These are phyloP conservation scores for Drosophila aff. DNA, from an alignment of 1,140 invertebrate genomes.

Conservation along the genomic window DNA sequence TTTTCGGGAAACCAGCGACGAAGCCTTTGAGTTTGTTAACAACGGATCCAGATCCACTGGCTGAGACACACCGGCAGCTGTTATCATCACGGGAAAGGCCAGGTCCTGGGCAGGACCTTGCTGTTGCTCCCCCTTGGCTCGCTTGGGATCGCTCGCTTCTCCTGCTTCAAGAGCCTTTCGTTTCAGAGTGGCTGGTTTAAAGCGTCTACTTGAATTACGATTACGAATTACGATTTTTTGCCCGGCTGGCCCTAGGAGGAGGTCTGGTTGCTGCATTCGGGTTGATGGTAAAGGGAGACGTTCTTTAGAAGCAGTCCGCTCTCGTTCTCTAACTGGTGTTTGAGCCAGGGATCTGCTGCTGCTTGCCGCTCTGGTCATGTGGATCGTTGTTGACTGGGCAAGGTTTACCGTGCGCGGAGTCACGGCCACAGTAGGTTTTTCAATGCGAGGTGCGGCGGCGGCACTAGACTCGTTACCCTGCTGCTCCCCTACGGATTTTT, in stretches of 20 bases:
- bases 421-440: slow-evolving; percentile 1
- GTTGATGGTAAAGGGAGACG: background rate
- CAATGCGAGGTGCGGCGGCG: background rate
- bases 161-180: slow-evolving; percentile 6
- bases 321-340: background rate
- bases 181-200: background rate
- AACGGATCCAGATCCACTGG: background rate
- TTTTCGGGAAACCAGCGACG: background rate
- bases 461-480: background rate
- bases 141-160: background rate
- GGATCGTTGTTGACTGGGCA: background rate
- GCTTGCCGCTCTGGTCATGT: slow-evolving; percentile 28
- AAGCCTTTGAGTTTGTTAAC: background rate
- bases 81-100: slow-evolving; percentile 65
- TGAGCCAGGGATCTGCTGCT: slow-evolving; percentile 26
- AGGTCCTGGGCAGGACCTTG: background rate
- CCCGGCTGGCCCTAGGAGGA: no score
- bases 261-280: background rate
- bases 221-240: no score
- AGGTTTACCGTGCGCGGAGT: background rate
- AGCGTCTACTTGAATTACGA: background rate
- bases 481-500: background rate
- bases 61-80: slow-evolving; percentile 18
- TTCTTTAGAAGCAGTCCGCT: background rate
- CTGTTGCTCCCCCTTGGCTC: background rate